phyloP scores from a whole-genome alignment of 2,888 invertebrate species.

The Diplazon laetatorius region DNA sequence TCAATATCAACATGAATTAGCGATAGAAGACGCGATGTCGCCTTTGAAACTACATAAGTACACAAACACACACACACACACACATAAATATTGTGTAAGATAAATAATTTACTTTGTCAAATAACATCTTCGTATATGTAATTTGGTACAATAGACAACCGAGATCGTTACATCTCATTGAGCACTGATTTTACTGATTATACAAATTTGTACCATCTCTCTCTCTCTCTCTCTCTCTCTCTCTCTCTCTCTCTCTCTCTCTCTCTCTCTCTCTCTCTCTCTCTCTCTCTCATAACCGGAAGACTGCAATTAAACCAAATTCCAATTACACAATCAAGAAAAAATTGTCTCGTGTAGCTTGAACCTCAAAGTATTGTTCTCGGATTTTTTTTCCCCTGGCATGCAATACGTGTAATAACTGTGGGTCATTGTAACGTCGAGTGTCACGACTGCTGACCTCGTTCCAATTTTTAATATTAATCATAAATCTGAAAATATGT shows the following conservation, averaged over 20 bases:
- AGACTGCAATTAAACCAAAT: conserved; percentile 15
- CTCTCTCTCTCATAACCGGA: not conserved
- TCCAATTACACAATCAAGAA: conserved; percentile 9
- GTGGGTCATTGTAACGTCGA: conserved; percentile 49
- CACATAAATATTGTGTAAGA: conserved; percentile 1
- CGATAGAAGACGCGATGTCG: conserved; percentile 3
- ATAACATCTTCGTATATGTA: conserved; percentile 7
- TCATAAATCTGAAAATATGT: conserved; percentile 32
- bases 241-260: no score
- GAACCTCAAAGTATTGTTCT: conserved; percentile 50
- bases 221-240: no score
- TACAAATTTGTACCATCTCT: not conserved
- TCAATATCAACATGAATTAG: conserved; percentile 20
- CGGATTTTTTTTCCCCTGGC: conserved; percentile 58
- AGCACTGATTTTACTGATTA: not conserved
- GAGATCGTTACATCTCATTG: not conserved
- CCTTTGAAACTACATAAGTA: conserved; percentile 19
- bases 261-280: no score
- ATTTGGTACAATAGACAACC: not conserved
- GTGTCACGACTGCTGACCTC: conserved; percentile 63
- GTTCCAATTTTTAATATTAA: conserved; percentile 56
- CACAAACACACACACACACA: conserved; percentile 2
- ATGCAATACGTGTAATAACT: conserved; percentile 64
- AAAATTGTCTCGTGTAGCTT: conserved; percentile 52
- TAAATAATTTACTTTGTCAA: not conserved